phyloP scores from a whole-genome alignment of 2,888 invertebrate species.

The Unio pictorum region DNA sequence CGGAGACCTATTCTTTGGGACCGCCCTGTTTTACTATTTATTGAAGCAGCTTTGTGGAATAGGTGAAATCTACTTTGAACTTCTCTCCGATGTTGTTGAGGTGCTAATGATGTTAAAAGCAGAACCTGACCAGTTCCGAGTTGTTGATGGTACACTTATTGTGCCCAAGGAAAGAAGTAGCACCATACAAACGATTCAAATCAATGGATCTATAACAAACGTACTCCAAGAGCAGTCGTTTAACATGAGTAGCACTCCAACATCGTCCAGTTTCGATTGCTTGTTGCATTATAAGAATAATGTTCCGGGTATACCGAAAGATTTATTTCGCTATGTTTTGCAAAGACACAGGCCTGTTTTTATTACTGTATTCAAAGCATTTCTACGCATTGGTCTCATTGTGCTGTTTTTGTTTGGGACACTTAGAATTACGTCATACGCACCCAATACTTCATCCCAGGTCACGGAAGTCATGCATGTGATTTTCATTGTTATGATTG shows the following conservation, averaged over 20 bases:
- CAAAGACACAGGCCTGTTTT: slow-evolving; percentile 14
- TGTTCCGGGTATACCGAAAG: slow-evolving; percentile 8
- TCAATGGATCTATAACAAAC: too few species aligned
- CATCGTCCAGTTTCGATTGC: too few species aligned
- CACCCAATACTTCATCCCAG: neutral
- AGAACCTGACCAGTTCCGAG: slow-evolving; percentile 1
- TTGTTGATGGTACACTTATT: slow-evolving; percentile 9
- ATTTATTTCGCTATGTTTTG: slow-evolving; percentile 14
- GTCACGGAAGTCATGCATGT: slow-evolving; percentile 27
- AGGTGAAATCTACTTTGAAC: slow-evolving; percentile 16
- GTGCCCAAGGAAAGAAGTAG: neutral
- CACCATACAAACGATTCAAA: too few species aligned
- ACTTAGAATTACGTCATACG: slow-evolving; percentile 3
- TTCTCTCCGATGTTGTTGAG: slow-evolving; percentile 20
- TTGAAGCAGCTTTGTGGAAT: slow-evolving; percentile 9
- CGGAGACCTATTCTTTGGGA: slow-evolving; percentile 22
- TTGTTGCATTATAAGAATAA: slow-evolving; percentile 7
- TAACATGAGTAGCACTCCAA: too few species aligned
- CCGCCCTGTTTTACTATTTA: slow-evolving; percentile 15
- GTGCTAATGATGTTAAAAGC: slow-evolving; percentile 3
- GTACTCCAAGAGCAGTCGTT: too few species aligned
- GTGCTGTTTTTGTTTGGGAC: slow-evolving; percentile 3
- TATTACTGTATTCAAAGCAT: slow-evolving; percentile 9
- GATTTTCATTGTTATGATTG: slow-evolving; percentile 19
- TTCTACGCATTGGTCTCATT: slow-evolving; percentile 12